phyloP scores from a whole-genome alignment of 2,888 invertebrate species.

The Iselma pallidipennis region DNA sequence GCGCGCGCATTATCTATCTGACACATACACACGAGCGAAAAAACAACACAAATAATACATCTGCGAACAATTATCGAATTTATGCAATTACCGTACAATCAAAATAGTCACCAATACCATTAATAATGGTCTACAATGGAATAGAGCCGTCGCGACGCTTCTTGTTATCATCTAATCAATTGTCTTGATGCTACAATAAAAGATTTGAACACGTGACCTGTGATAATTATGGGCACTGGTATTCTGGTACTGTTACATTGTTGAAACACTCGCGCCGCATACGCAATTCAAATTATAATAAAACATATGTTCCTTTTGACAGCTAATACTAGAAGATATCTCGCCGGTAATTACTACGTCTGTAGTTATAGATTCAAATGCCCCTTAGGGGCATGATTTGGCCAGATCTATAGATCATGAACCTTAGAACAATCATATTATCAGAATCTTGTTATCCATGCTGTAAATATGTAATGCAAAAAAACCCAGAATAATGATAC shows the following conservation, averaged over 20 bases:
- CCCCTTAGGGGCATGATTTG: conserved; percentile 14
- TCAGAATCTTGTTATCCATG: neutral
- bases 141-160: conserved; percentile 24
- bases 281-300: conserved; percentile 43
- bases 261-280: conserved; percentile 40
- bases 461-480: too few relatives aligned
- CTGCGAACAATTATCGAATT: conserved; percentile 51
- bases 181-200: conserved; percentile 35
- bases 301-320: conserved; percentile 51
- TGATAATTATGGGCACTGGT: conserved; percentile 51
- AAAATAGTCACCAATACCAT: neutral
- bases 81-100: conserved; percentile 11
- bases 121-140: conserved; percentile 27
- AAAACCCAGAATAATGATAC: too few relatives aligned
- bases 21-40: neutral
- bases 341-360: conserved; percentile 37
- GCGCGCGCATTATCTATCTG: conserved; percentile 46
- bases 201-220: conserved; percentile 53
- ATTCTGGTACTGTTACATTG: conserved; percentile 54
- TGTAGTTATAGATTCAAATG: conserved; percentile 18
- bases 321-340: conserved; percentile 41
- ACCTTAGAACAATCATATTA: neutral
- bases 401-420: neutral
- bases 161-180: conserved; percentile 6
- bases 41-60: conserved; percentile 41